Conservation (phyloP, 1,140 invertebrate species). For the Scaptomyza pallida region DNA sequence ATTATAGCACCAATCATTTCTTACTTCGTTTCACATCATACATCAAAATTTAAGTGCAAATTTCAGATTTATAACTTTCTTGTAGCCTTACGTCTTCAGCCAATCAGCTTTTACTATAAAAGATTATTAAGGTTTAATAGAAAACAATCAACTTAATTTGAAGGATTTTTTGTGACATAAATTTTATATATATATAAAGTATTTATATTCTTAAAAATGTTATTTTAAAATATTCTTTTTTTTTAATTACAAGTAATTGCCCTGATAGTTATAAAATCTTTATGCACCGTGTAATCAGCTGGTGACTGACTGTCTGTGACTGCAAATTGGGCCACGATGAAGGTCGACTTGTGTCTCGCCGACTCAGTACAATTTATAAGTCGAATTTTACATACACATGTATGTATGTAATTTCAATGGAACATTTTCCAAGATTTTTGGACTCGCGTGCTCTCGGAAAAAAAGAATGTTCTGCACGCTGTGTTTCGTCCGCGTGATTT, state of each 20-base stretch:
- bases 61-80: no score
- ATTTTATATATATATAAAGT: no score
- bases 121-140: no score
- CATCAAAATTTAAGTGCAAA: no score
- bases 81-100: no score
- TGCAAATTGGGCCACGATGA: background rate
- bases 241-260: background rate
- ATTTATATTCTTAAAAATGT: no score
- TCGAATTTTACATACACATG: background rate
- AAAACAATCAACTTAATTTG: no score
- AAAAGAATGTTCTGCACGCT: slow-evolving; percentile 12
- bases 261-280: background rate
- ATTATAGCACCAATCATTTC: no score
- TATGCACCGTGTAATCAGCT: background rate
- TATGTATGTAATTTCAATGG: background rate
- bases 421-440: background rate
- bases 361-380: background rate
- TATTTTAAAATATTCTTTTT: no score
- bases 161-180: no score
- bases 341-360: slow-evolving; percentile 1
- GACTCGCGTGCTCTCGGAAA: background rate
- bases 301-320: slow-evolving; percentile 1
- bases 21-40: no score
- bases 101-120: no score
- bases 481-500: slow-evolving; percentile 35